These are phyloP conservation scores for Conger conger DNA, from an alignment of 2,113 vertebrate genomes.

Conservation along the genomic window DNA sequence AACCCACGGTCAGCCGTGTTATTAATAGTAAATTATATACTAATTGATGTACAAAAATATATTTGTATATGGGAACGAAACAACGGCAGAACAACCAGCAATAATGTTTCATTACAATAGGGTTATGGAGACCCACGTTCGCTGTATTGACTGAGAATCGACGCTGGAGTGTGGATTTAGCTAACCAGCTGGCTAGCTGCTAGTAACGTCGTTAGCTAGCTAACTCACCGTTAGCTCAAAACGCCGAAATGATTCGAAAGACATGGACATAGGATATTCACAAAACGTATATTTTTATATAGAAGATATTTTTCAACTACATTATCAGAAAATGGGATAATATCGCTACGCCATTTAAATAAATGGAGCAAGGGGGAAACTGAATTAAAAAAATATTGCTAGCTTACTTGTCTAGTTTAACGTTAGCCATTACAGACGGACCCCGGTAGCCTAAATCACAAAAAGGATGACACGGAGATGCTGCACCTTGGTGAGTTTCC, in stretches of 20 bases:
- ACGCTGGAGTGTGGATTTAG: constrained; percentile 12
- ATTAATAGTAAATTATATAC: background rate
- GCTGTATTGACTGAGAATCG: constrained; percentile 12
- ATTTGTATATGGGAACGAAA: background rate
- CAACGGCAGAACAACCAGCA: background rate
- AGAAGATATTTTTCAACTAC: background rate
- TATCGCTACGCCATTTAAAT: background rate
- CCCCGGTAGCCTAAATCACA: constrained; percentile 4
- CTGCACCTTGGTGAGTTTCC: constrained; percentile 9
- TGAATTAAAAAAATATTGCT: constrained; percentile 8
- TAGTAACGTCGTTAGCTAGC: constrained; percentile 1
- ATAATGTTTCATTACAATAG: constrained; percentile 18
- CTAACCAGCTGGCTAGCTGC: background rate
- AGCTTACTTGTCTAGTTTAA: constrained; percentile 1
- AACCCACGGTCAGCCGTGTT: background rate
- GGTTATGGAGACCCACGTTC: background rate
- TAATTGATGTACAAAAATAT: background rate
- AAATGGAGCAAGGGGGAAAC: background rate
- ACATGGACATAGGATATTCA: background rate
- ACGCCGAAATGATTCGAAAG: constrained; percentile 15
- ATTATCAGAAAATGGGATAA: constrained; percentile 1
- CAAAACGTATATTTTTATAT: constrained; percentile 22
- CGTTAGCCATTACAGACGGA: background rate
- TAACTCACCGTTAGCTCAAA: background rate
- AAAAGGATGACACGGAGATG: constrained; percentile 8